A percentile compares a stretch with the other conserved stretches of the same genome.
Evolutionary conservation across 2,797 vertebrate genomes (phyloP).

Genomic region (Gephyroberyx darwinii): DNA sequence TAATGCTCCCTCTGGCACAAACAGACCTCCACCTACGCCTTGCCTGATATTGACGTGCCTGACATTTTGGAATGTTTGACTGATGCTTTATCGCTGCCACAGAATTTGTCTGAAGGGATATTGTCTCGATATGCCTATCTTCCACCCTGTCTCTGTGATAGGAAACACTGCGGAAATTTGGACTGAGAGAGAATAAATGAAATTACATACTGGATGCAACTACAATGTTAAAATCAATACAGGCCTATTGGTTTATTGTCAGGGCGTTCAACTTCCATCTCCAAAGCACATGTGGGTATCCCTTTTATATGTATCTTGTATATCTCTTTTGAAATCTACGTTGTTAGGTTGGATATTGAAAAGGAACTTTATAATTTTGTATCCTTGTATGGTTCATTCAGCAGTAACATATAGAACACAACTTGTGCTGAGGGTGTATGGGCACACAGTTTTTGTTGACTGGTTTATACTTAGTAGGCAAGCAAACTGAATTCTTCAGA

Average conservation of each 20-base stretch:
- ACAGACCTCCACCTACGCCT: constrained; percentile 64
- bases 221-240: background rate
- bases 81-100: constrained; percentile 58
- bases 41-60: constrained; percentile 60
- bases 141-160: constrained; percentile 29
- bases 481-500: background rate
- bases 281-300: too few relatives aligned
- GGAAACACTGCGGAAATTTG: constrained; percentile 35
- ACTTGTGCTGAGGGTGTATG: too few relatives aligned
- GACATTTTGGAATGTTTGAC: constrained; percentile 73
- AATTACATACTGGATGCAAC: background rate
- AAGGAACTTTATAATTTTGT: too few relatives aligned
- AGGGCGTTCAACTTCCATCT: background rate
- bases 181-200: constrained; percentile 1
- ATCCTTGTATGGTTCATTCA: too few relatives aligned
- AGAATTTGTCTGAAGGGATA: constrained; percentile 62
- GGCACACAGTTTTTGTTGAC: background rate
- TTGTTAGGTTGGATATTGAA: too few relatives aligned
- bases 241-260: background rate
- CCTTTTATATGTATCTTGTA: too few relatives aligned
- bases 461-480: background rate
- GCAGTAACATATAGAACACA: too few relatives aligned
- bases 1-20: constrained; percentile 63
- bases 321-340: too few relatives aligned
- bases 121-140: constrained; percentile 57